Base-by-base conservation (phyloP, 30 jellyfish, hydroid and myxozoan species). In the Phacellophora camtschatica region DNA sequence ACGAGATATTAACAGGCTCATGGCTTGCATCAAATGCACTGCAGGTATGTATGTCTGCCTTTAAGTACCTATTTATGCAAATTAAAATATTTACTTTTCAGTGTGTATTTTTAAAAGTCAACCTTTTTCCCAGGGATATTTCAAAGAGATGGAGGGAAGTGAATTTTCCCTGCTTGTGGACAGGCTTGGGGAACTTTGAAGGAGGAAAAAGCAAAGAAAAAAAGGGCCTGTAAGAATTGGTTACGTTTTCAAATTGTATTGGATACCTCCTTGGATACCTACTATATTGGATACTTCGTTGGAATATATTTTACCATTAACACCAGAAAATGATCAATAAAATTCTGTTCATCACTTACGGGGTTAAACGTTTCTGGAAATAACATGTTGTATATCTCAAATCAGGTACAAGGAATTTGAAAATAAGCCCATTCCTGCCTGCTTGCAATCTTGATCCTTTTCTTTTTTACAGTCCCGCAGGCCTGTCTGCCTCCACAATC, bases 11-110 rank as follows among this genome's bases (percentile, higher is more conserved):
- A 0, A 92, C 97, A 13, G 98, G 97, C 0, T 92, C 98, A 15
- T 92, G 98, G 98, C 48, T 74, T n/a, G 96, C 96, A 36, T 50
- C 56, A 22, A 88, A 92, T 37, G 67, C 98, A 11, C 63, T 92
- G 39, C 96, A 92, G 98, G 98, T 92, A 61, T 0, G 43, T 23
- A 51, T 29, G 15, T 64, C 15, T 69, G 5, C 25, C 74, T 46
- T 12, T 3, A 9, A 22, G 23, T 22, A 5, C 5, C 8, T 71
- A 4, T 29, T 32, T 36, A 5, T 5, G n/a, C 4, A 13, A 15
- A 24, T 23, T 19, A n/a, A 37, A 37, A 31, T 10, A 10, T 6
- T 10, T 53, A 15, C 68, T 53, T 8, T 53, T 22, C 10, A 53
- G 20, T 7, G 11, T 53, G 20, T n/a, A n/a, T n/a, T n/a, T n/a